Evolutionary conservation across 2,113 vertebrate species (phyloP), one percentile per base, ranked within the genome.

Genomic region (Blennius ocellaris): DNA sequence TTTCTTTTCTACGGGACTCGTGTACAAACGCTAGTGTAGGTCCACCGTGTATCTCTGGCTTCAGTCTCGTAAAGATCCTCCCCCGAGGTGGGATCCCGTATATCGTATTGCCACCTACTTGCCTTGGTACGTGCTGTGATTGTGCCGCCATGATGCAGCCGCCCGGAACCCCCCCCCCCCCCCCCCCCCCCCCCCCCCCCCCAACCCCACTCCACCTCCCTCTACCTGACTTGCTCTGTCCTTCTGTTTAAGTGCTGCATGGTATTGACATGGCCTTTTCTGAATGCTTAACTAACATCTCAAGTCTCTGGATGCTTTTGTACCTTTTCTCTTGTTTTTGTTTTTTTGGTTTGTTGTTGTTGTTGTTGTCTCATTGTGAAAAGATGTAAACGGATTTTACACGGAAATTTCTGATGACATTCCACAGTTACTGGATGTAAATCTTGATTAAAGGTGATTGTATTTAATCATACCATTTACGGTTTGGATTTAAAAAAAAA

Each of bases 121-220:
- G 85, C 89, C 91, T 90, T 90, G 90, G 78, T 89, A 81, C 75
- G 68, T 84, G 73, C 80, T 76, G 85, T 84, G 80, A 80, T 79
- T 89, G 82, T 90, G 69, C 76, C n/a, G 14, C 73, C 64, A 56
- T 68, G 85, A 77, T 54, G 58, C 86, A 87, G 84, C 76, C 57
- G 44, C 2, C 74, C 57, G 54, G 69, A 68, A 87, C 82, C 85
- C 80, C 79, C 80, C 47, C 16, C 62, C 83, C 61, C 2, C 14
- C 67, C 63, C 49, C 0, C 16, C 37, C 12, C 51, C 73, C 40
- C 8, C 66, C 84, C 61, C 76, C 6, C 61, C 55, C 57, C 78
- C 74, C 51, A 59, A 56, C n/a, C n/a, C n/a, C n/a, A n/a, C n/a
- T n/a, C n/a, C n/a, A n/a, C n/a, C n/a, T n/a, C n/a, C n/a, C 53